Percentiles rank a stretch among this genome's conserved stretches.
Evolutionary conservation across 1,140 invertebrate species (phyloP).

Genomic region (Acarapis woodi): DNA sequence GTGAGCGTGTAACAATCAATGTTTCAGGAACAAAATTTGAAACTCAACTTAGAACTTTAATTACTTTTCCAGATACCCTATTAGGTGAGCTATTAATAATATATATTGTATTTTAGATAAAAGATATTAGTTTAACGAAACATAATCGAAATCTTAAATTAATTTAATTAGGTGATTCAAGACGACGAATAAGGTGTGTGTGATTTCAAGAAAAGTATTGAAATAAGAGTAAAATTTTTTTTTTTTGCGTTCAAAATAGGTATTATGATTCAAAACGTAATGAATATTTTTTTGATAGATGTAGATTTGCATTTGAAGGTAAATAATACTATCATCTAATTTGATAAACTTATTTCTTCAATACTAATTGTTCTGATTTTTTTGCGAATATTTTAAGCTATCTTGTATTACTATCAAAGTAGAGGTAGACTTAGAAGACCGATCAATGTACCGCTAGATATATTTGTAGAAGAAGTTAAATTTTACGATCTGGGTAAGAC

Average conservation of each 20-base stretch:
- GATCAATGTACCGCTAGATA: constrained; percentile 89
- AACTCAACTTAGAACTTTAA: constrained; percentile 85
- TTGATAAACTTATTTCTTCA: no score
- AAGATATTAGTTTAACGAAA: no score
- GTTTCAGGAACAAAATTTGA: constrained; percentile 95
- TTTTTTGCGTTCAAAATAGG: no score
- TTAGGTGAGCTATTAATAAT: no score
- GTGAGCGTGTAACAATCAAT: constrained; percentile 90
- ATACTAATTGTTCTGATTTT: no score
- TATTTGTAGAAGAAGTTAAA: constrained; percentile 93
- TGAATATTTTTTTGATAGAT: constrained; percentile 99
- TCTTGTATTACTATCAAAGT: constrained; percentile 98
- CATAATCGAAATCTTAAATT: no score
- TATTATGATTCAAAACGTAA: constrained; percentile 93
- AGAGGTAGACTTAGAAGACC: constrained; percentile 78
- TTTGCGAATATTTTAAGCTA: constrained; percentile 30
- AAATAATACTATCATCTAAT: no score
- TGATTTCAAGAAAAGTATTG: no score
- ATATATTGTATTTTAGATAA: no score
- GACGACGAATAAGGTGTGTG: no score
- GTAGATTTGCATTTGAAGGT: constrained; percentile 89
- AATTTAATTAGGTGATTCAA: no score
- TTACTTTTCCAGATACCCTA: constrained; percentile 94
- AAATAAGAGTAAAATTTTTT: no score
- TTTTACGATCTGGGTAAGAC: constrained; percentile 95